Evolutionary conservation across 1,140 invertebrate genomes (phyloP).

Genomic region (Leptoteleia sp.): DNA sequence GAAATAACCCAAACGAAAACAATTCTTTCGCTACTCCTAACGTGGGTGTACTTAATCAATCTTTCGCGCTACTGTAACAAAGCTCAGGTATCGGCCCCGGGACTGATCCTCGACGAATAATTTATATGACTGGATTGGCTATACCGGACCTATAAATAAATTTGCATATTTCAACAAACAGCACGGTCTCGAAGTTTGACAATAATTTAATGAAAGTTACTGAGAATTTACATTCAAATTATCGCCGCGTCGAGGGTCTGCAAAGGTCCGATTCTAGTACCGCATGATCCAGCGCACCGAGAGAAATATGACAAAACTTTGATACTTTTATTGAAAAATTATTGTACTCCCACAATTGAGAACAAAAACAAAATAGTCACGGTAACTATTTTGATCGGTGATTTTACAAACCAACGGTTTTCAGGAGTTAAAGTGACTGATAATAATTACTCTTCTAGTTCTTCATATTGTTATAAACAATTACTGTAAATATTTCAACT

Average conservation of each 20-base stretch:
- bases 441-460: no score
- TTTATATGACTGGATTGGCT: slow-evolving; percentile 9
- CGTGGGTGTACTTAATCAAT: slow-evolving; percentile 19
- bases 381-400: no score
- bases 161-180: slow-evolving; percentile 25
- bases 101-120: slow-evolving; percentile 20
- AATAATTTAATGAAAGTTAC: slow-evolving; percentile 20
- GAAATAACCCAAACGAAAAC: background rate
- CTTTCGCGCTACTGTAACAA: slow-evolving; percentile 9
- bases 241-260: background rate
- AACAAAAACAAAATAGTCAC: no score
- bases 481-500: no score
- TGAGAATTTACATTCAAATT: slow-evolving; percentile 3
- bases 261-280: no score
- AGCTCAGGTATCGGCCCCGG: slow-evolving; percentile 1
- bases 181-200: background rate
- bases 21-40: slow-evolving; percentile 12
- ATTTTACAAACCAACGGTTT: no score
- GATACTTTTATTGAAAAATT: no score
- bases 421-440: no score
- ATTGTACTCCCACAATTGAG: no score
- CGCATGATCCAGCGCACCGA: no score
- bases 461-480: no score
- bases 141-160: slow-evolving; percentile 16
- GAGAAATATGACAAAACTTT: no score